Evolutionary conservation across 2,888 invertebrate genomes (phyloP), one percentile per base, ranked within the genome.

Genomic region (Hydriomena furcata): DNA sequence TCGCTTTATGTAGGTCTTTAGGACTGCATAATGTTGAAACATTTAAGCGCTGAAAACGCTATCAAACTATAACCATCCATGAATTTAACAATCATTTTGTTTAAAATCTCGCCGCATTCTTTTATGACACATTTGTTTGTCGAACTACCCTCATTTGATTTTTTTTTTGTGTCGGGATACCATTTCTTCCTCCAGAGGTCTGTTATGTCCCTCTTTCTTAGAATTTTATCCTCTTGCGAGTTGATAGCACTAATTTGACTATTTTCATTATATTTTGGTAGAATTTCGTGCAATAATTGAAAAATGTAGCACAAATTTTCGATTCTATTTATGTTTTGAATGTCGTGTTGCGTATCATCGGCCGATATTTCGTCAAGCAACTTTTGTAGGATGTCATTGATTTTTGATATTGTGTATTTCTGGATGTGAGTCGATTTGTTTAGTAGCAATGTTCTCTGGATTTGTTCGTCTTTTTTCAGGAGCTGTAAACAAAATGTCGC

Each of bases 171-270:
- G 17, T 65, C 66, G 0, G 78, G 66, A 65, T 82, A 76, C 87
- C 88, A 89, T 61, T 82, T 87, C 41, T 64, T 82, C 27, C 78
- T 66, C 89, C 89, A 89, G 7, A 88, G 68, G 17, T 86, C 85
- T 0, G 76, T 64, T 8, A 89, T 65, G 0, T 76, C 70, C 55
- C 76, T 84, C 4, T 66, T 81, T 55, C 73, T 85, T 0, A 81
- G 48, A 0, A 61, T 11, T 12, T 45, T 71, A 0, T 68, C 71
- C 0, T 72, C 68, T 41, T 80, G 80, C 0, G 78, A 76, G 0
- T 31, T 44, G 41, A 73, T 73, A 0, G 56, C 49, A 0, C 49
- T 70, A 1, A 30, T 7, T 1, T 61, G 55, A 48, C 61, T 67
- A 0, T 48, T 48, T 55, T 65, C 65, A 2, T 63, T 55, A 42